Percentiles rank a stretch among this genome's conserved stretches.
Conservation (phyloP, 2,797 vertebrate genomes). For the Ficedula albicollis region DNA sequence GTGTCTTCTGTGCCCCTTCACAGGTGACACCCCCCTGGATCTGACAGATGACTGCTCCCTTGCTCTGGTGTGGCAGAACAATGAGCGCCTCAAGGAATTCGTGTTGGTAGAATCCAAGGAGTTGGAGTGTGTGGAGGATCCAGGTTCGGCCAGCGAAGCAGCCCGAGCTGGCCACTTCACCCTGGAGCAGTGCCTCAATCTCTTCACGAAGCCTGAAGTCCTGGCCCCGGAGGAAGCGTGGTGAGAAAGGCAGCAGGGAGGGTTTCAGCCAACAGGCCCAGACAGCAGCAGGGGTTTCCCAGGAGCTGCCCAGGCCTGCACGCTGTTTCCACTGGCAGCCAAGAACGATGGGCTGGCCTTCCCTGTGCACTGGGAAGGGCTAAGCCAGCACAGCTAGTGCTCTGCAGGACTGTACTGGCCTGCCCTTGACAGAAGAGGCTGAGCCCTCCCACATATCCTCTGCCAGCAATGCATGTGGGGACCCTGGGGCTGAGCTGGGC, state of each 20-base stretch:
- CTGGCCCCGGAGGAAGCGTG: constrained; percentile 97
- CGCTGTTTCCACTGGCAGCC: background rate
- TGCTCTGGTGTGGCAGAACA: constrained; percentile 97
- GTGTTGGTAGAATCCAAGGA: constrained; percentile 97
- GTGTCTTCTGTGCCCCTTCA: background rate
- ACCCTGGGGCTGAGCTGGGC: background rate
- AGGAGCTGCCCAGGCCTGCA: background rate
- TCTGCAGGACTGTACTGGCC: background rate
- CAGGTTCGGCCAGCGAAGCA: constrained; percentile 90
- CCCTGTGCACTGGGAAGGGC: background rate
- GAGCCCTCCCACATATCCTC: background rate
- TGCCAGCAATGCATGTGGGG: background rate
- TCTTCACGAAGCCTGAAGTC: constrained; percentile 97
- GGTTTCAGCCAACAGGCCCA: background rate
- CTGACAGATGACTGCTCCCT: constrained; percentile 87
- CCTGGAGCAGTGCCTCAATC: constrained; percentile 97
- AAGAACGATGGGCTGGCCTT: background rate
- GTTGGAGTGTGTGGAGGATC: constrained; percentile 92
- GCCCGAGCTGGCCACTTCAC: constrained; percentile 95
- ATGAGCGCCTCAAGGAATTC: constrained; percentile 93
- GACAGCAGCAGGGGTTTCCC: background rate
- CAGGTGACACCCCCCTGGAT: constrained; percentile 86
- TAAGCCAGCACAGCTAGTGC: background rate
- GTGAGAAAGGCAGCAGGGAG: constrained; percentile 73
- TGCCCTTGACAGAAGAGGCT: background rate